These are phyloP conservation scores for Rhinolophus sinicus DNA, from an alignment of 2,113 vertebrate species.

Conservation along the genomic window DNA sequence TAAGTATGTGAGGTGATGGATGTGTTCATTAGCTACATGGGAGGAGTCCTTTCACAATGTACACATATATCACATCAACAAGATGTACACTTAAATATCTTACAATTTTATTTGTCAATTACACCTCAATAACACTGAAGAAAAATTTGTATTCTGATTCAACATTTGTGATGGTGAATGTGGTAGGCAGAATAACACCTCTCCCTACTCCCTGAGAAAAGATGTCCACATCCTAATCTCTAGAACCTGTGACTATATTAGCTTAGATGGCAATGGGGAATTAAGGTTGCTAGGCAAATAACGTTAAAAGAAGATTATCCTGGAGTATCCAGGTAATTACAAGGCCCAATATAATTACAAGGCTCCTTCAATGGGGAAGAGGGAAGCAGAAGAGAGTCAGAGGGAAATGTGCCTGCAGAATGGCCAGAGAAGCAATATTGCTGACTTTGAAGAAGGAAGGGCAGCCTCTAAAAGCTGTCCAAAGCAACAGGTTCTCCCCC, in stretches of 20 bases:
- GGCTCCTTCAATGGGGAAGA: background rate
- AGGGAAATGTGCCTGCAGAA: background rate
- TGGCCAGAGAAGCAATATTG: background rate
- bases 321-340: background rate
- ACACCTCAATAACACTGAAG: too few relatives aligned
- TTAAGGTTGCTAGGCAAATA: background rate
- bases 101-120: too few relatives aligned
- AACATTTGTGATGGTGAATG: background rate
- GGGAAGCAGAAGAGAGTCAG: background rate
- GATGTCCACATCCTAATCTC: background rate
- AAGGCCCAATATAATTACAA: background rate
- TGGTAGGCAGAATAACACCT: background rate
- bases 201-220: background rate
- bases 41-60: too few relatives aligned
- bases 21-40: too few relatives aligned
- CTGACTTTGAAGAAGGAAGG: background rate
- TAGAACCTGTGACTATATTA: background rate
- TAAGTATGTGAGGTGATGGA: too few relatives aligned
- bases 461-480: background rate
- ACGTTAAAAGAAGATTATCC: background rate
- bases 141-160: background rate
- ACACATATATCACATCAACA: too few relatives aligned
- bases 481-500: background rate
- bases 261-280: background rate
- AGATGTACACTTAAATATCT: too few relatives aligned